phyloP scores from a whole-genome alignment of 2,797 vertebrate species.

The Podargus strigoides region DNA sequence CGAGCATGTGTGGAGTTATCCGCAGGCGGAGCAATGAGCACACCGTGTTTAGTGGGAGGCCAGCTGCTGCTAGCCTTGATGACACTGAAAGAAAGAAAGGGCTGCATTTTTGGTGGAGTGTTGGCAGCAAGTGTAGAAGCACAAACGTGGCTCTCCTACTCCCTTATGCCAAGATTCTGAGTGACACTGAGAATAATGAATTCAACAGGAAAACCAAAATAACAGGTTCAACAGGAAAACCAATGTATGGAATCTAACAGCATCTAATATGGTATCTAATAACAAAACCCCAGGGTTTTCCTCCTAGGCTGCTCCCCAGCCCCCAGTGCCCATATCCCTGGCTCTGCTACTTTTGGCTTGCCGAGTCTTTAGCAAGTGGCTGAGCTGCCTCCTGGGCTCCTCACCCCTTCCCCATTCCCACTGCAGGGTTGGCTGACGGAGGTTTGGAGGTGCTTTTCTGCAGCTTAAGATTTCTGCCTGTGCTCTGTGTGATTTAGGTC shows the following conservation, averaged over 20 bases:
- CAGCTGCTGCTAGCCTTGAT: neutral
- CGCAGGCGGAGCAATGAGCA: neutral
- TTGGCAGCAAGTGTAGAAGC: neutral
- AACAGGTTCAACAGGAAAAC: neutral
- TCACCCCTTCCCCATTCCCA: neutral
- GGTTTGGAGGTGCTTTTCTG: neutral
- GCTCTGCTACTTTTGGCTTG: neutral
- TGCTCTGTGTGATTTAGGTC: neutral
- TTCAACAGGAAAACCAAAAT: neutral
- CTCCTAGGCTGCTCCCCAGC: neutral
- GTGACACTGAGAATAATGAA: neutral
- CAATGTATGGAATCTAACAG: neutral
- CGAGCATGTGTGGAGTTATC: neutral
- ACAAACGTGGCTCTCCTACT: neutral
- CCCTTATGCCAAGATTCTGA: neutral
- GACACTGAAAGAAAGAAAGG: neutral
- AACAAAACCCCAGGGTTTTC: neutral
- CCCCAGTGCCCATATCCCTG: neutral
- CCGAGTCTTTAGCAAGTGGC: neutral
- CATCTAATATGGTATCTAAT: neutral
- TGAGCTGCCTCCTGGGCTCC: neutral
- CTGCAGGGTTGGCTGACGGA: rapidly evolving
- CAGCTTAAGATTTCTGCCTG: neutral
- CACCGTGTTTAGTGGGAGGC: neutral
- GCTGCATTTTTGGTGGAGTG: neutral